A percentile compares a stretch with the other conserved stretches of the same genome.
These are phyloP conservation scores for Lottia scabra DNA, from an alignment of 2,888 invertebrate genomes.

Conservation along the genomic window DNA sequence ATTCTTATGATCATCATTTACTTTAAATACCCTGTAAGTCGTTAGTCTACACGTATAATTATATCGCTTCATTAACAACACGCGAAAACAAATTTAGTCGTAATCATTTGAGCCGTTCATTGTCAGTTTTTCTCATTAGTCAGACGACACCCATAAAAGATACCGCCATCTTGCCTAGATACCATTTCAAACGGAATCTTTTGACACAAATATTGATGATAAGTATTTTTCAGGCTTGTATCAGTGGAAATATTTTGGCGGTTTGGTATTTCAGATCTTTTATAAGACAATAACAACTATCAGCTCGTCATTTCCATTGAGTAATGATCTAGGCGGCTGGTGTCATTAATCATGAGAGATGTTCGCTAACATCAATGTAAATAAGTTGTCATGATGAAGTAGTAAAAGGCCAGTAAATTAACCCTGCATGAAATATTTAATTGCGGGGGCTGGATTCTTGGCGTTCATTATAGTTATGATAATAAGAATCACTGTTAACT, in stretches of 20 bases:
- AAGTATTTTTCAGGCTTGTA: not conserved
- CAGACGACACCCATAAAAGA: constrained; percentile 2
- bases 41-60: not conserved
- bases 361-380: constrained; percentile 6
- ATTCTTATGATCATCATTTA: not conserved
- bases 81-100: constrained; percentile 3
- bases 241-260: constrained; percentile 6
- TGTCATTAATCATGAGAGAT: constrained; percentile 6
- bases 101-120: not conserved
- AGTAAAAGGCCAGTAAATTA: not conserved
- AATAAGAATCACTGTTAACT: too few relatives aligned
- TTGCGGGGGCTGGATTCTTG: not conserved
- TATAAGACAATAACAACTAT: constrained; percentile 14
- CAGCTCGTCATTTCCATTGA: constrained; percentile 3
- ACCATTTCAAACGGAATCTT: not conserved
- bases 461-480: not conserved
- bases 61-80: not conserved
- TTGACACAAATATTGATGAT: constrained; percentile 6
- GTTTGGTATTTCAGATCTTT: constrained; percentile 8
- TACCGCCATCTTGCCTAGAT: not conserved
- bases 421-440: not conserved
- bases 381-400: not conserved
- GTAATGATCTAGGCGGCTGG: constrained; percentile 1
- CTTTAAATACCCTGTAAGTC: not conserved
- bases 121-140: constrained; percentile 1